A percentile compares a stretch with the other conserved stretches of the same genome.
Conservation (phyloP, 2,797 vertebrate species). For the Hemibagrus guttatus region DNA sequence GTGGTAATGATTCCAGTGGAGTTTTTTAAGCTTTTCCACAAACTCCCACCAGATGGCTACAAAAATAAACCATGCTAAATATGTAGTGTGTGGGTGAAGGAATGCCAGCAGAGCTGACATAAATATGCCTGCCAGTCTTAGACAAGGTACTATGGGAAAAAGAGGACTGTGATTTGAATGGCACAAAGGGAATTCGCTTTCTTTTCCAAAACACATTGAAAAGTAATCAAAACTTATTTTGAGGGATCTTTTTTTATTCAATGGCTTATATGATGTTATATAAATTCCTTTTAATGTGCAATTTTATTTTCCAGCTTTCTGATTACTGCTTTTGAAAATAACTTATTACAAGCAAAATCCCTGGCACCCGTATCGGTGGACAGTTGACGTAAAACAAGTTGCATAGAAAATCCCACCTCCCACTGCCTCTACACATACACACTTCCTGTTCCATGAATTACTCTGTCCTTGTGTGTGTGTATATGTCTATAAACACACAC, state of each 20-base stretch:
- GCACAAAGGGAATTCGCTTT: neutral
- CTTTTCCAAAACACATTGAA: neutral
- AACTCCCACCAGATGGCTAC: slow-evolving; percentile 56
- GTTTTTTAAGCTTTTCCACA: slow-evolving; percentile 51
- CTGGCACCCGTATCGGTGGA: neutral
- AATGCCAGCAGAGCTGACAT: slow-evolving; percentile 46
- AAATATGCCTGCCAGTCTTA: slow-evolving; percentile 41
- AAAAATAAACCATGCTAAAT: slow-evolving; percentile 58
- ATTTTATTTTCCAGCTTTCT: neutral
- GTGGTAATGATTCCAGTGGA: slow-evolving; percentile 40
- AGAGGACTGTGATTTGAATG: neutral
- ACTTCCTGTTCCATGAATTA: slow-evolving; percentile 3
- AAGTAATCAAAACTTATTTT: neutral
- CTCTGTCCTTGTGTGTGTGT: slow-evolving; percentile 22
- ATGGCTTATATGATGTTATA: neutral
- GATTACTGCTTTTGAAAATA: neutral
- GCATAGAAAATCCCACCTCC: slow-evolving; percentile 29
- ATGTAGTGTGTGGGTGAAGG: slow-evolving; percentile 48
- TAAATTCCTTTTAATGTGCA: neutral
- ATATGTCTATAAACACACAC: slow-evolving; percentile 22
- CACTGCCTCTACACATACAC: slow-evolving; percentile 12
- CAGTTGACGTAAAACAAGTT: slow-evolving; percentile 15
- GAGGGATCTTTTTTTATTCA: neutral
- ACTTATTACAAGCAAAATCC: neutral
- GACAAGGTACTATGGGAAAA: slow-evolving; percentile 36